Evolutionary conservation across 64 coral and sea anemone genomes (phyloP).

Genomic region (Montipora sp.): DNA sequence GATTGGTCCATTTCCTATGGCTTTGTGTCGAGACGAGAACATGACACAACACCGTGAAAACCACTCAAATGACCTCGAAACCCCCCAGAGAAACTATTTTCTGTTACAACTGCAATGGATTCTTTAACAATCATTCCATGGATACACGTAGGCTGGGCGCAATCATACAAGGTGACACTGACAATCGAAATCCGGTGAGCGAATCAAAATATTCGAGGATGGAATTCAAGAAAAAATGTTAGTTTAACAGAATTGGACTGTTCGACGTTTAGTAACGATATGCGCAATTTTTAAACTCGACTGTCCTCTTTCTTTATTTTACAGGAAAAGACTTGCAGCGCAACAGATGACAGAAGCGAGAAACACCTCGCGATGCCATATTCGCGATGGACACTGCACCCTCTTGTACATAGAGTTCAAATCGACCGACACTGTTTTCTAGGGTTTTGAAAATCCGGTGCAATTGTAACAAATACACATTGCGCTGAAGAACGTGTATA

Average conservation of each 20-base stretch:
- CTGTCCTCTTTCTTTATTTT: not conserved
- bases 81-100: too few relatives aligned
- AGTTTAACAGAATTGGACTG: not conserved
- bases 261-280: not conserved
- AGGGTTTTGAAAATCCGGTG: constrained; percentile 26
- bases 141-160: too few relatives aligned
- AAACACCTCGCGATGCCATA: not conserved
- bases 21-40: too few relatives aligned
- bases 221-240: too few relatives aligned
- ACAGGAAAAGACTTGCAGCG: constrained; percentile 40
- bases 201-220: too few relatives aligned
- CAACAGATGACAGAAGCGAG: constrained; percentile 2
- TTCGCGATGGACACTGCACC: constrained; percentile 7
- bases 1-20: too few relatives aligned
- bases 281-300: not conserved
- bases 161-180: too few relatives aligned
- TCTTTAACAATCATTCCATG: too few relatives aligned
- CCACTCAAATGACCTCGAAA: too few relatives aligned
- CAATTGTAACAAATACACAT: constrained; percentile 8
- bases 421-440: constrained; percentile 38
- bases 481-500: constrained; percentile 25
- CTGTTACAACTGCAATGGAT: too few relatives aligned
- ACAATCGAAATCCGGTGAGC: too few relatives aligned
- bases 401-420: constrained; percentile 47
- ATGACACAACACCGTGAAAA: too few relatives aligned